Conservation (phyloP, 2,113 vertebrate genomes). For the Poeciliopsis turrubarensis region DNA sequence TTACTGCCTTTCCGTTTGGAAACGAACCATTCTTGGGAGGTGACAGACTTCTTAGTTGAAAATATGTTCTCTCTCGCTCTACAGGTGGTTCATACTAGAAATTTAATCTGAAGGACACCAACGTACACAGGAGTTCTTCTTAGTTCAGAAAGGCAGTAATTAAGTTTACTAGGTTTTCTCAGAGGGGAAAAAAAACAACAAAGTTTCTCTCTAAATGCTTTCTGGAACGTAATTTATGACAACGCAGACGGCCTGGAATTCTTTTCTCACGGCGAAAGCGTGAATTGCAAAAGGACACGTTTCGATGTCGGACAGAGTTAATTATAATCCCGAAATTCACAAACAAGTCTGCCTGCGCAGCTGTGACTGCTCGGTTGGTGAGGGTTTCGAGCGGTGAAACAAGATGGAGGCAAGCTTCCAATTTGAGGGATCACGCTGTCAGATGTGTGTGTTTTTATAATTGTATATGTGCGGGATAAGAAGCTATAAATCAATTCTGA, state of each 20-base stretch:
- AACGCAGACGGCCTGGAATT: conserved; percentile 65
- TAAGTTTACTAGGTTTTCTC: conserved; percentile 45
- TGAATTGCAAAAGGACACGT: conserved; percentile 20
- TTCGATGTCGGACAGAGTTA: conserved; percentile 41
- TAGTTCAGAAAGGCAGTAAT: conserved; percentile 41
- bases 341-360: conserved; percentile 54
- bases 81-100: neutral
- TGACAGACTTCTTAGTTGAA: conserved; percentile 57
- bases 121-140: conserved; percentile 30
- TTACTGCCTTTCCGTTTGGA: conserved; percentile 62
- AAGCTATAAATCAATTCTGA: conserved; percentile 66
- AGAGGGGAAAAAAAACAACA: conserved; percentile 11
- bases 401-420: conserved; percentile 54
- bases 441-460: conserved; percentile 62
- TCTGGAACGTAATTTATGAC: conserved; percentile 83
- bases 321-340: conserved; percentile 54
- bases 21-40: conserved; percentile 54
- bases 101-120: neutral
- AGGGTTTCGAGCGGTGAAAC: conserved; percentile 36
- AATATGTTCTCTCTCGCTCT: conserved; percentile 5
- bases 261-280: conserved; percentile 34
- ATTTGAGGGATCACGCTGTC: conserved; percentile 54
- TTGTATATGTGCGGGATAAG: conserved; percentile 40
- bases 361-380: conserved; percentile 25
- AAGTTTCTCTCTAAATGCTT: conserved; percentile 61